Evolutionary conservation across 2,888 invertebrate genomes (phyloP).

Genomic region (Argynnis bischoffii): DNA sequence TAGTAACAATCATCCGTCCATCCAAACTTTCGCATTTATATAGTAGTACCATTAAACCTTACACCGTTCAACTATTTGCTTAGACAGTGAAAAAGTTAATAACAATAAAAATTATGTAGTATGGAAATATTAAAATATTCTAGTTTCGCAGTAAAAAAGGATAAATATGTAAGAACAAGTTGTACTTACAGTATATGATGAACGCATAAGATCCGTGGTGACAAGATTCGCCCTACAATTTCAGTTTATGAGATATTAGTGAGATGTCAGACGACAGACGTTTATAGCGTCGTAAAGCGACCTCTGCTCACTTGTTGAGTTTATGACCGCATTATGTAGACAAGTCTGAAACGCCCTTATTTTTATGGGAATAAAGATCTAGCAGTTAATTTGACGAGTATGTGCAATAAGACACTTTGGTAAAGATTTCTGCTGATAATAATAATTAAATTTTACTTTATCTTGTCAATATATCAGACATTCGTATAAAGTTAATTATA

Average conservation of each 20-base stretch:
- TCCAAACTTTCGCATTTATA: too few relatives aligned
- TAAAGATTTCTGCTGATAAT: background rate
- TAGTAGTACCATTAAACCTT: too few relatives aligned
- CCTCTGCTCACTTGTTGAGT: conserved; percentile 78
- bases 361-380: conserved; percentile 38
- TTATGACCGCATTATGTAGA: conserved; percentile 52
- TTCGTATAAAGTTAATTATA: too few relatives aligned
- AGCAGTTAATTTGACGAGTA: conserved; percentile 27
- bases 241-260: conserved; percentile 75
- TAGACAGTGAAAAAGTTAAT: too few relatives aligned
- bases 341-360: conserved; percentile 45
- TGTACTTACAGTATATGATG: conserved; percentile 10
- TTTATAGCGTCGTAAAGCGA: conserved; percentile 71
- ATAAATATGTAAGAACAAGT: background rate
- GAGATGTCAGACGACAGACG: conserved; percentile 69
- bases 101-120: too few relatives aligned
- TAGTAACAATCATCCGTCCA: too few relatives aligned
- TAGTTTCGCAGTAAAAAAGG: background rate
- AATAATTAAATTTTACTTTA: background rate
- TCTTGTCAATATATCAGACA: too few relatives aligned
- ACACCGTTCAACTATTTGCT: too few relatives aligned
- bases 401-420: conserved; percentile 17
- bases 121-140: too few relatives aligned
- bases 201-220: conserved; percentile 31
- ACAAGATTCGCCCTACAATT: conserved; percentile 45